phyloP scores from a whole-genome alignment of 2,888 invertebrate species.

The Scaptomyza flava region DNA sequence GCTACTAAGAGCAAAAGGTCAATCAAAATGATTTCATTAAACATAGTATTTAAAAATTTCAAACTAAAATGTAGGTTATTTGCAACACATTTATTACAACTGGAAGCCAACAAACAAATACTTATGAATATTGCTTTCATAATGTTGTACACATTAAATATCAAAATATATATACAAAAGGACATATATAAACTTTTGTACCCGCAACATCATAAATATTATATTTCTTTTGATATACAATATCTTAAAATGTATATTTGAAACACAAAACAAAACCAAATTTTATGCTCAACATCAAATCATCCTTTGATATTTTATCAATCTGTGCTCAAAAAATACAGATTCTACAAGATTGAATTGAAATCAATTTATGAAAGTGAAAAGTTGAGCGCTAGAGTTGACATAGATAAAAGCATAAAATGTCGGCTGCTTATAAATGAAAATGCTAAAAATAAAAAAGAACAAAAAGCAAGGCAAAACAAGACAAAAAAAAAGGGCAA shows the following conservation, averaged over 20 bases:
- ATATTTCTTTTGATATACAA: too few species aligned
- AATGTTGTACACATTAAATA: too few species aligned
- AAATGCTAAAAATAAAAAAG: constrained; percentile 7
- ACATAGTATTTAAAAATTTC: not conserved
- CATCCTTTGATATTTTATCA: not conserved
- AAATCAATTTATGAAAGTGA: constrained; percentile 12
- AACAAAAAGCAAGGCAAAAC: not conserved
- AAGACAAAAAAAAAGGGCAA: not conserved
- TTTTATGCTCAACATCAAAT: not conserved
- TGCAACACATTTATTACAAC: too few species aligned
- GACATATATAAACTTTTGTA: not conserved
- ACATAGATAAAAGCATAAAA: constrained; percentile 4
- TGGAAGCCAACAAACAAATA: too few species aligned
- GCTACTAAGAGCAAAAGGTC: not conserved
- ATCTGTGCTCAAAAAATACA: not conserved
- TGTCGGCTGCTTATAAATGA: constrained; percentile 1
- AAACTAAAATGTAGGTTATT: not conserved
- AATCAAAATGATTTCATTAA: not conserved
- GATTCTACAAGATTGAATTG: not conserved
- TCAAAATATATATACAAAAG: too few species aligned
- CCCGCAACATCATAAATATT: too few species aligned
- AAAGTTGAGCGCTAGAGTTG: constrained; percentile 1
- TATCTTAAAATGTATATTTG: not conserved
- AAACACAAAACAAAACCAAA: not conserved
- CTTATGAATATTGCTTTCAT: too few species aligned